Evolutionary conservation across 2,797 vertebrate species (phyloP), one percentile per base, ranked within the genome.

Genomic region (Karalla daura): DNA sequence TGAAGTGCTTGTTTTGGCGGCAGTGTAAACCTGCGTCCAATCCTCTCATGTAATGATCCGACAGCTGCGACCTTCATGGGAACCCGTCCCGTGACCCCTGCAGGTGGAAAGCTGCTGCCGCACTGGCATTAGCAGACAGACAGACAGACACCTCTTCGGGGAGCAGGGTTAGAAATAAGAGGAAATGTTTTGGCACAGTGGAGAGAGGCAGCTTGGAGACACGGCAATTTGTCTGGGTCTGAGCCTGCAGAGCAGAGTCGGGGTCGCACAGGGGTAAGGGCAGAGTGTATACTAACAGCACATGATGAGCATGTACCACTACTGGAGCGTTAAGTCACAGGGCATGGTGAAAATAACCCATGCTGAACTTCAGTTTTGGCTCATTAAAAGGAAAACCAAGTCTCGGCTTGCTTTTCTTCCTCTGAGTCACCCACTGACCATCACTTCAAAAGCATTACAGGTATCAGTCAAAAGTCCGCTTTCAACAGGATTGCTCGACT

Each of bases 11-110:
- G 72, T 80, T 87, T 82, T 81, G 70, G 67, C 74, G 72, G 72
- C 44, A 27, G 51, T 62, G 65, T 66, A 81, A 85, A 83, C 74
- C 78, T 18, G 49, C 52, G 41, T 58, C 60, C 74, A 77, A 56
- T 85, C 67, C 73, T 81, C 77, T 78, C 62, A 71, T 85, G 84
- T 88, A 78, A 85, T 78, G 58, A 78, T 83, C 68, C 69, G 76
- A 84, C 81, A 90, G 86, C 82, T 84, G 84, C 84, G 88, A 83
- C 90, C 89, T 90, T 87, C 81, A 83, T 62, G 58, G 76, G 77
- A 83, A 78, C 77, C 65, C n/a, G 45, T 82, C 75, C 81, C 79
- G 28, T 74, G 85, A 86, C 81, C 82, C n/a, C 81, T 4, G 65
- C 80, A 81, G 82, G 84, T 78, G 82, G 73, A 83, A 74, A 78